A percentile compares a stretch with the other conserved stretches of the same genome.
Conservation (phyloP, 2,888 invertebrate genomes). For the Pyrgus malvae region DNA sequence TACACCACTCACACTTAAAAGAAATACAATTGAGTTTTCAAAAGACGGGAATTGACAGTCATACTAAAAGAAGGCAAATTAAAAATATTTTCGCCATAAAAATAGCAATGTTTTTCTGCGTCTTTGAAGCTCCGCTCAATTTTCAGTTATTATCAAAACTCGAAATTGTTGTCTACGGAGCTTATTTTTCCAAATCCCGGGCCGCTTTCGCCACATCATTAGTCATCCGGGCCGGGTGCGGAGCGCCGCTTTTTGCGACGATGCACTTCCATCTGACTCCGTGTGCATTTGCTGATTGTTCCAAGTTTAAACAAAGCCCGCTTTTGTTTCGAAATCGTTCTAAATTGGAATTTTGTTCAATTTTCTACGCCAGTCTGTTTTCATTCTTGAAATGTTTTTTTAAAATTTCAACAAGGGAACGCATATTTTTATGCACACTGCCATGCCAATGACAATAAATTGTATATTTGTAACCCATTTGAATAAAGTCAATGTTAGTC, state of each 20-base stretch:
- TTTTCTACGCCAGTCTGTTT: neutral
- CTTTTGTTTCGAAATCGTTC: conserved; percentile 11
- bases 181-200: conserved; percentile 64
- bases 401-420: too few species aligned
- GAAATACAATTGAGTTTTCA: too few species aligned
- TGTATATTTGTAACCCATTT: too few species aligned
- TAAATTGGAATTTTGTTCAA: conserved; percentile 4
- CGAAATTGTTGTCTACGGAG: conserved; percentile 61
- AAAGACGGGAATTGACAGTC: too few species aligned
- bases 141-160: conserved; percentile 61
- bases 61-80: too few species aligned
- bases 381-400: neutral
- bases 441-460: too few species aligned
- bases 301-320: conserved; percentile 32
- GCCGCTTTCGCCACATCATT: conserved; percentile 57
- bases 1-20: too few species aligned
- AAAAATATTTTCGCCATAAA: too few species aligned
- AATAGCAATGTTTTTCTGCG: too few species aligned
- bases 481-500: too few species aligned
- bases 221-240: conserved; percentile 59
- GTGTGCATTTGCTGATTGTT: conserved; percentile 41
- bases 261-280: conserved; percentile 51
- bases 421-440: too few species aligned
- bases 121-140: too few species aligned
- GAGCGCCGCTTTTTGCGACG: conserved; percentile 62